phyloP scores from a whole-genome alignment of 2,797 vertebrate genomes.

The Neosilurus mollespiculum region DNA sequence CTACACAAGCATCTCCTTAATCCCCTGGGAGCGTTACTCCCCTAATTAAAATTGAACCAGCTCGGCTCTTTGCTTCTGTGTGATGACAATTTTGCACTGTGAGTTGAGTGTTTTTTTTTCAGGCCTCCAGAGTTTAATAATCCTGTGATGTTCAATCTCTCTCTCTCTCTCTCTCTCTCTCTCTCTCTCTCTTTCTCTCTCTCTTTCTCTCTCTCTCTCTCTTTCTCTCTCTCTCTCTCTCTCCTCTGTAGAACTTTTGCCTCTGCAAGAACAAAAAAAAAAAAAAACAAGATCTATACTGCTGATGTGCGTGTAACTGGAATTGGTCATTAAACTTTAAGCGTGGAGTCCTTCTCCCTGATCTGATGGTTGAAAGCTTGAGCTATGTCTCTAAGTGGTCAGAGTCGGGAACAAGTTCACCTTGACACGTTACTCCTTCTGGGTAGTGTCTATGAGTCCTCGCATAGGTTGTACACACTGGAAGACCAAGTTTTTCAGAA shows the following conservation, averaged over 20 bases:
- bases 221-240: background rate
- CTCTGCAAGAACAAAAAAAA: background rate
- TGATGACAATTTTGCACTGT: constrained; percentile 22
- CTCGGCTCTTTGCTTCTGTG: constrained; percentile 20
- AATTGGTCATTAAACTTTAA: constrained; percentile 40
- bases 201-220: constrained; percentile 1
- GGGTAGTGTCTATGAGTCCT: background rate
- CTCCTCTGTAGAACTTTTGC: background rate
- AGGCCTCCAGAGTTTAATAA: constrained; percentile 29
- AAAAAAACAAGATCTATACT: background rate
- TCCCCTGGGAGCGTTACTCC: constrained; percentile 33
- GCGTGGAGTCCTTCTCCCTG: constrained; percentile 4
- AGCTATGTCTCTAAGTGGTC: constrained; percentile 21
- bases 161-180: background rate
- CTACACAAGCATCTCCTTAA: constrained; percentile 26
- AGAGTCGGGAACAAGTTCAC: constrained; percentile 9
- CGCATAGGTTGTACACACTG: background rate
- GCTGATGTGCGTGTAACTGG: constrained; percentile 27
- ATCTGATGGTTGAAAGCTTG: constrained; percentile 18
- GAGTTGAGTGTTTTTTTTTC: constrained; percentile 10
- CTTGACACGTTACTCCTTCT: background rate
- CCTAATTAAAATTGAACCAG: constrained; percentile 42
- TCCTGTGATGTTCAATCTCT: constrained; percentile 15
- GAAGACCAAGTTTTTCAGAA: background rate
- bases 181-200: background rate